phyloP scores from a whole-genome alignment of 2,888 invertebrate genomes.

The Amiota mariae region DNA sequence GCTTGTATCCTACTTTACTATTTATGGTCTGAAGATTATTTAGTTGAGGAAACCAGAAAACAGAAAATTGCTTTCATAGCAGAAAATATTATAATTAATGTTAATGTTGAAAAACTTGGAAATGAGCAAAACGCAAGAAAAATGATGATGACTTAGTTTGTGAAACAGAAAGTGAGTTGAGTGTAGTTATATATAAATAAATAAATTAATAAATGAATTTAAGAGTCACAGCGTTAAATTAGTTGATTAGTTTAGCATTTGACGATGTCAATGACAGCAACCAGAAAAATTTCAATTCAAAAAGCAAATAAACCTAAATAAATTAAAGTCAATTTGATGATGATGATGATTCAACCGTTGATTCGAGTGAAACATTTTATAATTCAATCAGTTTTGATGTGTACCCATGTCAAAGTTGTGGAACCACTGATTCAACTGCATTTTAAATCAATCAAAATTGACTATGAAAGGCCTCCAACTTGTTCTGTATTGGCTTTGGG shows the following conservation, averaged over 20 bases:
- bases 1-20: not conserved
- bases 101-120: constrained; percentile 49
- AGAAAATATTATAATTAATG: constrained; percentile 61
- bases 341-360: constrained; percentile 51
- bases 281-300: not conserved
- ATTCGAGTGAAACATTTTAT: constrained; percentile 66
- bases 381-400: constrained; percentile 63
- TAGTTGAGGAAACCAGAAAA: not conserved
- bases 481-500: too few relatives aligned
- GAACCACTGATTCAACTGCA: too few relatives aligned
- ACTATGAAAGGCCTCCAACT: too few relatives aligned
- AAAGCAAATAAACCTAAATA: not conserved
- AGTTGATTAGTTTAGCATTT: constrained; percentile 66
- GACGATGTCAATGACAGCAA: constrained; percentile 17
- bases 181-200: too few relatives aligned
- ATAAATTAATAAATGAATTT: not conserved
- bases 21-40: not conserved
- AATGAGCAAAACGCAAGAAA: constrained; percentile 3
- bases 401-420: constrained; percentile 17
- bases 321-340: constrained; percentile 13
- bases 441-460: too few relatives aligned
- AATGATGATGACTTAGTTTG: too few relatives aligned
- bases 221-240: constrained; percentile 60
- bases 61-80: constrained; percentile 53
- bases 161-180: too few relatives aligned